phyloP scores from a whole-genome alignment of 2,888 invertebrate genomes.

The Mesochorus sp. region DNA sequence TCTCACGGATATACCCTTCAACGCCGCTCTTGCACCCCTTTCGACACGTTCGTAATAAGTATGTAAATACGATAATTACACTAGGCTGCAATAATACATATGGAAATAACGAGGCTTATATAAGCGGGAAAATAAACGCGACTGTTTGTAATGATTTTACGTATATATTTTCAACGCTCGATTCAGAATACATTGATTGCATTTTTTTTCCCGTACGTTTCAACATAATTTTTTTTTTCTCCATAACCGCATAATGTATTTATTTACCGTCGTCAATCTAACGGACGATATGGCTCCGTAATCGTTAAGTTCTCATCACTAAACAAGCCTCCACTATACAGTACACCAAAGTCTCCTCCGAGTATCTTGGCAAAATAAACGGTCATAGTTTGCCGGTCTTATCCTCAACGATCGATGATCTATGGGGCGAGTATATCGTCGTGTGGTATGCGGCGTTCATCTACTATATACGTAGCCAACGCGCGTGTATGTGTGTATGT shows the following conservation, averaged over 20 bases:
- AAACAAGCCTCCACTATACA: conserved; percentile 11
- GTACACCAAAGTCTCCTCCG: conserved; percentile 27
- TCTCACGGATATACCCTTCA: conserved; percentile 45
- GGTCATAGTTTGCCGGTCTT: conserved; percentile 48
- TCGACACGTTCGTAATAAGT: conserved; percentile 71
- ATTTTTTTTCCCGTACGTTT: background rate
- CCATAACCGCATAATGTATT: background rate
- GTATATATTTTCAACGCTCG: too few relatives aligned
- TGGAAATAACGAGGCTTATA: background rate
- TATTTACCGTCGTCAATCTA: background rate
- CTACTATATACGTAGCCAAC: too few relatives aligned
- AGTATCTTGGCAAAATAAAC: conserved; percentile 43
- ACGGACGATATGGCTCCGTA: background rate
- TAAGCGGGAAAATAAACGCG: background rate
- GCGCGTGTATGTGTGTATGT: too few relatives aligned
- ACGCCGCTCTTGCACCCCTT: conserved; percentile 64
- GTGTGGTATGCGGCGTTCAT: conserved; percentile 10
- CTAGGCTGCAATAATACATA: background rate
- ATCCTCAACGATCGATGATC: conserved; percentile 60
- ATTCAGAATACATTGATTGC: too few relatives aligned
- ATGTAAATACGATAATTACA: conserved; percentile 68
- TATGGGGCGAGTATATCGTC: conserved; percentile 41
- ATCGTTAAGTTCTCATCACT: conserved; percentile 25
- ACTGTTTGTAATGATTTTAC: background rate
- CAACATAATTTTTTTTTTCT: background rate